Evolutionary conservation across 2,888 invertebrate species (phyloP).

Genomic region (Orthosia incerta): DNA sequence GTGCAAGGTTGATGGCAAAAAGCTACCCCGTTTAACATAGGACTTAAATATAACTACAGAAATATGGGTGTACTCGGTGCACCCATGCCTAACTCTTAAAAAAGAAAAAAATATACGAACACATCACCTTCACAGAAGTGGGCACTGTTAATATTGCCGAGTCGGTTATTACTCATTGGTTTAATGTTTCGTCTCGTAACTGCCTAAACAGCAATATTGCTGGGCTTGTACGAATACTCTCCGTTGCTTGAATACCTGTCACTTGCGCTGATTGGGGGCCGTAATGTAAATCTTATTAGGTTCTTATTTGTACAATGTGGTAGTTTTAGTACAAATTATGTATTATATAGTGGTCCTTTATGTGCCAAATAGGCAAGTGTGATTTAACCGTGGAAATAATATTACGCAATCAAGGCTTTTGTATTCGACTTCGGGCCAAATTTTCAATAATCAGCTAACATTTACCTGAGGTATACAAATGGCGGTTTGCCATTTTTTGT

Average conservation of each 20-base stretch:
- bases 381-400: too few relatives aligned
- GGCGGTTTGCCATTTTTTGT: too few relatives aligned
- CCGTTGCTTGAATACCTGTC: slow-evolving; percentile 29
- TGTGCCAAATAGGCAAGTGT: neutral
- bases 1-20: too few relatives aligned
- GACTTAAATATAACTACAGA: too few relatives aligned
- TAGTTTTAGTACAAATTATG: neutral
- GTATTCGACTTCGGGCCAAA: too few relatives aligned
- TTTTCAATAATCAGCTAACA: too few relatives aligned
- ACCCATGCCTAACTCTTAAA: too few relatives aligned
- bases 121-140: neutral
- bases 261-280: slow-evolving; percentile 20
- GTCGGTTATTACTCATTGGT: slow-evolving; percentile 37
- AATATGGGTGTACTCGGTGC: too few relatives aligned
- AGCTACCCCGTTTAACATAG: too few relatives aligned
- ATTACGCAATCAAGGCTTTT: too few relatives aligned
- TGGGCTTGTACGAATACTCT: slow-evolving; percentile 6
- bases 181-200: slow-evolving; percentile 9
- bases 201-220: slow-evolving; percentile 26
- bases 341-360: neutral
- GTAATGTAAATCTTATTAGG: slow-evolving; percentile 24
- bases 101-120: too few relatives aligned
- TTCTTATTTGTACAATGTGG: neutral
- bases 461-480: too few relatives aligned
- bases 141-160: slow-evolving; percentile 18